These are phyloP conservation scores for Caenorhabditis japonica DNA, from an alignment of 2,888 invertebrate species.

Conservation along the genomic window DNA sequence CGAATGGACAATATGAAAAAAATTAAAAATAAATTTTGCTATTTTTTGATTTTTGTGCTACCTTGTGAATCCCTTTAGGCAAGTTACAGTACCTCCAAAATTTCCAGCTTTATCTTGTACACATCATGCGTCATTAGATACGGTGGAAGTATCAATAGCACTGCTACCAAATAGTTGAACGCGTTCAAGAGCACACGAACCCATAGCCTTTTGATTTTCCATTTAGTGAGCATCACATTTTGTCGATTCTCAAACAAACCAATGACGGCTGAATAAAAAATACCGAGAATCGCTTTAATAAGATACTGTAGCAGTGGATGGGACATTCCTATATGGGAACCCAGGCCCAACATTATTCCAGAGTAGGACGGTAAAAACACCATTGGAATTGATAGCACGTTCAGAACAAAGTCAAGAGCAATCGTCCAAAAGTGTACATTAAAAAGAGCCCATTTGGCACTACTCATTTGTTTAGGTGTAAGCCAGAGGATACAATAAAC, in stretches of 20 bases:
- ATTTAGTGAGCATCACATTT: constrained; percentile 17
- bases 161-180: constrained; percentile 17
- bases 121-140: constrained; percentile 15
- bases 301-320: constrained; percentile 9
- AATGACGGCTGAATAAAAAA: constrained; percentile 8
- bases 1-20: no score
- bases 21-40: no score
- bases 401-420: constrained; percentile 15
- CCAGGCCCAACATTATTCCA: constrained; percentile 12
- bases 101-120: background rate
- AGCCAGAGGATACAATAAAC: constrained; percentile 15
- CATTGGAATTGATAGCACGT: constrained; percentile 14
- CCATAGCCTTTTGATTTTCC: constrained; percentile 10
- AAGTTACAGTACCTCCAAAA: constrained; percentile 2
- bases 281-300: constrained; percentile 14
- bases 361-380: constrained; percentile 32
- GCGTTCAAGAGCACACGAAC: constrained; percentile 1
- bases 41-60: no score
- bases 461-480: constrained; percentile 17
- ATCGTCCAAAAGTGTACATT: constrained; percentile 33
- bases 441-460: constrained; percentile 13
- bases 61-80: no score
- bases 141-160: constrained; percentile 17
- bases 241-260: constrained; percentile 25
- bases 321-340: constrained; percentile 14